phyloP scores from a whole-genome alignment of 2,888 invertebrate genomes.

The Macaria liturata region DNA sequence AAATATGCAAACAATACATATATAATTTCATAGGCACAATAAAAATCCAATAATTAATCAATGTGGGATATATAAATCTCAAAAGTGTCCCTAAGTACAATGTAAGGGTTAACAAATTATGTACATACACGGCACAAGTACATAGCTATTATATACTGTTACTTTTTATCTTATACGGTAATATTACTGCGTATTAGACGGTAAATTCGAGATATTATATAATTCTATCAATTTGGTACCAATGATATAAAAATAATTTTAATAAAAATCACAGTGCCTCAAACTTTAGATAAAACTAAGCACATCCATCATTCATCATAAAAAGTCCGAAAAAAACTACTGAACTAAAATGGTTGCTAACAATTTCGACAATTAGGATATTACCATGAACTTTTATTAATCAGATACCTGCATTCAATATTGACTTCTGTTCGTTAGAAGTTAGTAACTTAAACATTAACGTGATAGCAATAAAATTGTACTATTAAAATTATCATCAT shows the following conservation, averaged over 20 bases:
- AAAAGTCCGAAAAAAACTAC: conserved; percentile 10
- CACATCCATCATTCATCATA: conserved; percentile 1
- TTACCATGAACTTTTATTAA: no score
- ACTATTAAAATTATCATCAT: conserved; percentile 14
- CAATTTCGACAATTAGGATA: neutral
- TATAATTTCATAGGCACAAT: conserved; percentile 10
- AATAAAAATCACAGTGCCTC: conserved; percentile 21
- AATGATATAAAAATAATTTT: conserved; percentile 7
- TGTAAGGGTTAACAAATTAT: neutral
- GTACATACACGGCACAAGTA: neutral
- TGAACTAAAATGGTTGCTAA: conserved; percentile 1
- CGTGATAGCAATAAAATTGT: conserved; percentile 10
- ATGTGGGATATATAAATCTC: neutral
- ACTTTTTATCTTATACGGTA: no score
- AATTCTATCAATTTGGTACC: conserved; percentile 14
- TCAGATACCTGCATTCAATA: no score
- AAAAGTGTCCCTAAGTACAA: conserved; percentile 2
- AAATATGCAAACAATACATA: conserved; percentile 33
- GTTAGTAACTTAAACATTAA: neutral
- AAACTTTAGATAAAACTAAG: conserved; percentile 10
- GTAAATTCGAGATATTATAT: conserved; percentile 9
- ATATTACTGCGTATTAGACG: no score
- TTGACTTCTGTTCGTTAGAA: neutral
- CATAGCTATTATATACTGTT: no score
- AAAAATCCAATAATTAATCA: conserved; percentile 3